phyloP scores from a whole-genome alignment of 2,797 vertebrate species.

The Crotalus adamanteus region DNA sequence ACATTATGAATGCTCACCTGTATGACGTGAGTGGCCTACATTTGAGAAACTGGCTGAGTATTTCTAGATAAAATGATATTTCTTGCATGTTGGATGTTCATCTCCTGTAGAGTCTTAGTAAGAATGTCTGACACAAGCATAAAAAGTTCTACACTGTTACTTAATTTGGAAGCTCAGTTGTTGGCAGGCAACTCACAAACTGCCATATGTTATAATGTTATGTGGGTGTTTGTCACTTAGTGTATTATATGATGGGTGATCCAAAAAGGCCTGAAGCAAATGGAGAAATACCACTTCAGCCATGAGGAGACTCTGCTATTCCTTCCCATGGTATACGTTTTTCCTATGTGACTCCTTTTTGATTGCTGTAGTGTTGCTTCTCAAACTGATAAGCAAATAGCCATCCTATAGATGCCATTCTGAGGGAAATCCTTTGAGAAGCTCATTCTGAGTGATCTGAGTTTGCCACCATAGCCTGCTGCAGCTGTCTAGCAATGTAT shows the following conservation, averaged over 20 bases:
- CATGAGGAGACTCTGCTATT: not conserved
- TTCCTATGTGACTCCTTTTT: not conserved
- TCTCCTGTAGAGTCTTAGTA: not conserved
- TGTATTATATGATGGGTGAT: not conserved
- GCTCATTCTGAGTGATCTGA: not conserved
- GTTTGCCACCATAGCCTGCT: not conserved
- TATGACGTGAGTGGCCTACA: not conserved
- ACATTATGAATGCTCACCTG: rapidly evolving
- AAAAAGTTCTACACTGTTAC: not conserved
- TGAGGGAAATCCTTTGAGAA: not conserved
- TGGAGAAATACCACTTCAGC: not conserved
- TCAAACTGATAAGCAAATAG: not conserved
- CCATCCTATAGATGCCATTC: not conserved
- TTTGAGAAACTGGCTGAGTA: not conserved
- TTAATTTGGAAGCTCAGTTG: not conserved
- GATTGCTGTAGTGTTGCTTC: not conserved
- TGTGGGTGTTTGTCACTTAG: not conserved
- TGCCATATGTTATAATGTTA: not conserved
- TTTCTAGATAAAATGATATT: not conserved
- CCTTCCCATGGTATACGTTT: not conserved
- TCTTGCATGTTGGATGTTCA: not conserved
- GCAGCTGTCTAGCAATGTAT: not conserved
- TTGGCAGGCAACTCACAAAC: not conserved
- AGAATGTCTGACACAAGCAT: not conserved
- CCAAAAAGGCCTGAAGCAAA: not conserved